These are phyloP conservation scores for Drosophila infuscata DNA, from an alignment of 2,888 invertebrate species.

Conservation along the genomic window DNA sequence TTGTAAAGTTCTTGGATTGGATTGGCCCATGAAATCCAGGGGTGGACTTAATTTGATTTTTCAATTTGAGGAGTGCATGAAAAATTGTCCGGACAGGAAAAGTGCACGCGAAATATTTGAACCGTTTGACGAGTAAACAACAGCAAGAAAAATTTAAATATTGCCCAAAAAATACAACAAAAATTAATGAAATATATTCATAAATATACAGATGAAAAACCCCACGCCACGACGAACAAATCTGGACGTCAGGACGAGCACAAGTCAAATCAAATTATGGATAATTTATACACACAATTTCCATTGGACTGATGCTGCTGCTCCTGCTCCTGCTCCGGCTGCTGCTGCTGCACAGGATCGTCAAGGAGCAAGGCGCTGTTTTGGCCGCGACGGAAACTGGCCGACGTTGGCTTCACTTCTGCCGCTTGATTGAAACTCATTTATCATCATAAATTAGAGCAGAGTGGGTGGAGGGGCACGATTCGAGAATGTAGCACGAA, in stretches of 20 bases:
- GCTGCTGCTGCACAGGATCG: constrained; percentile 28
- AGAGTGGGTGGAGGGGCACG: constrained; percentile 12
- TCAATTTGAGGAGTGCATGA: constrained; percentile 36
- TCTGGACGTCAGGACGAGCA: constrained; percentile 37
- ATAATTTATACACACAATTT: constrained; percentile 70
- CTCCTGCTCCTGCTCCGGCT: background rate
- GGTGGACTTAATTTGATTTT: constrained; percentile 36
- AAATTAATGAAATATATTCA: constrained; percentile 52
- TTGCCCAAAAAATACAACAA: constrained; percentile 16
- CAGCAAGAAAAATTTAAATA: constrained; percentile 23
- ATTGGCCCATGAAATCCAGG: background rate
- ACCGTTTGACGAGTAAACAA: constrained; percentile 36
- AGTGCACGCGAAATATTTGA: constrained; percentile 33
- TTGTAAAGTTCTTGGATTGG: constrained; percentile 18
- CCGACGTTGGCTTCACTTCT: constrained; percentile 72
- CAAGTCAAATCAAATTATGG: constrained; percentile 76
- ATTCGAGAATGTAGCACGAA: constrained; percentile 41
- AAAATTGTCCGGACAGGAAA: constrained; percentile 48
- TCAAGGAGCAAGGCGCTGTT: constrained; percentile 23
- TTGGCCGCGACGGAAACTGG: constrained; percentile 52
- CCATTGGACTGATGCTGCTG: constrained; percentile 45
- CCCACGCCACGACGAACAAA: constrained; percentile 47
- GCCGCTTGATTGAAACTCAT: constrained; percentile 81
- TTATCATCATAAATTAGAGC: constrained; percentile 79
- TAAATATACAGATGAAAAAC: constrained; percentile 78